phyloP scores from a whole-genome alignment of 2,888 invertebrate genomes.

The Hypolimnas misippus region DNA sequence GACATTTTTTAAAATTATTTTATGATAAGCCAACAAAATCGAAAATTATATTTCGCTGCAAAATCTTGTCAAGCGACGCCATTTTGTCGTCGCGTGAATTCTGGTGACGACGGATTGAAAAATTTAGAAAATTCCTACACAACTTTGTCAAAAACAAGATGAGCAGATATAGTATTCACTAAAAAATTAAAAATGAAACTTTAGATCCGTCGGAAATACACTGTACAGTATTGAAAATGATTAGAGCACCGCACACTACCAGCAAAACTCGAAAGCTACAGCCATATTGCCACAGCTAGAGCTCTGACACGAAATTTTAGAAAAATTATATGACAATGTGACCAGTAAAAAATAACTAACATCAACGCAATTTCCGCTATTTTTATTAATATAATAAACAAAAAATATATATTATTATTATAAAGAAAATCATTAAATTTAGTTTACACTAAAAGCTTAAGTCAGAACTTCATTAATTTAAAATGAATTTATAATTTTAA shows the following conservation, averaged over 20 bases:
- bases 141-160: slow-evolving; percentile 66
- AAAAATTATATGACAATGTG: slow-evolving; percentile 46
- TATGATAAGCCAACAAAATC: slow-evolving; percentile 63
- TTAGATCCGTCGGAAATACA: slow-evolving; percentile 76
- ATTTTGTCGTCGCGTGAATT: slow-evolving; percentile 83
- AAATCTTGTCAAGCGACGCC: slow-evolving; percentile 83
- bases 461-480: no score
- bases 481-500: no score
- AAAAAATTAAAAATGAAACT: slow-evolving; percentile 79
- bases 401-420: no score
- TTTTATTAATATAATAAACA: slow-evolving; percentile 10
- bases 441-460: no score
- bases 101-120: slow-evolving; percentile 81
- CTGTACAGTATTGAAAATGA: slow-evolving; percentile 71
- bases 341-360: slow-evolving; percentile 45
- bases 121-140: slow-evolving; percentile 67
- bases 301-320: slow-evolving; percentile 45
- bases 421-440: no score
- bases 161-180: slow-evolving; percentile 70
- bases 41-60: slow-evolving; percentile 77
- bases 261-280: slow-evolving; percentile 80
- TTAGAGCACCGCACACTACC: slow-evolving; percentile 80
- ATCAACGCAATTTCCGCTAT: slow-evolving; percentile 49
- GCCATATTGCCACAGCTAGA: slow-evolving; percentile 74
- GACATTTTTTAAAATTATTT: slow-evolving; percentile 60